phyloP scores from a whole-genome alignment of 2,888 invertebrate species.

The Sylvicola fuscatus region DNA sequence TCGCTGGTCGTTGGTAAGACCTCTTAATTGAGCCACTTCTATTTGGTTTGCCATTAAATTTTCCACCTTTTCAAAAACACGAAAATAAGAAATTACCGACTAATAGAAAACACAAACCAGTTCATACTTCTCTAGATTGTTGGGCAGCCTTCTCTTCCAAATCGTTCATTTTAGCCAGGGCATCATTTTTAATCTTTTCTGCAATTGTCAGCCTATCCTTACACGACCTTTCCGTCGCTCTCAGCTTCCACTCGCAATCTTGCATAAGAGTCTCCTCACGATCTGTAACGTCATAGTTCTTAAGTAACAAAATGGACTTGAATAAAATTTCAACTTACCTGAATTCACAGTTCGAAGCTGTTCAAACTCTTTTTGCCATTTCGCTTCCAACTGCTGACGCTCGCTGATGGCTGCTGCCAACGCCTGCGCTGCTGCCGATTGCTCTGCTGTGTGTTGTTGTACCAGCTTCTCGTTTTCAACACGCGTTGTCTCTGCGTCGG shows the following conservation, averaged over 20 bases:
- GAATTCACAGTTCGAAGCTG: slow-evolving; percentile 37
- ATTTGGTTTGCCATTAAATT: slow-evolving; percentile 32
- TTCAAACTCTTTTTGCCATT: slow-evolving; percentile 42
- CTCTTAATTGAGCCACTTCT: slow-evolving; percentile 33
- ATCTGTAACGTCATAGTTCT: no score
- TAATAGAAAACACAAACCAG: no score
- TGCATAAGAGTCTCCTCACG: slow-evolving; percentile 52
- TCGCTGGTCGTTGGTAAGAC: slow-evolving; percentile 34
- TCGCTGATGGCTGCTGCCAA: slow-evolving; percentile 35
- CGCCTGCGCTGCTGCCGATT: slow-evolving; percentile 30
- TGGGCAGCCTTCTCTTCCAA: slow-evolving; percentile 16
- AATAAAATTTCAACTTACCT: slow-evolving; percentile 12
- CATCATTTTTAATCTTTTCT: slow-evolving; percentile 34
- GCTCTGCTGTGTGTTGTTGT: slow-evolving; percentile 29
- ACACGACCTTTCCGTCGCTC: slow-evolving; percentile 51
- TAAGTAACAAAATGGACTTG: no score
- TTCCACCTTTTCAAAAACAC: slow-evolving; percentile 19
- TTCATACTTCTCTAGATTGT: slow-evolving; percentile 14
- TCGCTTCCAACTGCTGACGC: slow-evolving; percentile 32
- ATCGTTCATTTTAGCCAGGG: slow-evolving; percentile 21
- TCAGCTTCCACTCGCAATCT: slow-evolving; percentile 69
- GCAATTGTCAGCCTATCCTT: slow-evolving; percentile 39
- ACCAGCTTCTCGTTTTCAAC: slow-evolving; percentile 26
- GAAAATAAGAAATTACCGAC: no score
- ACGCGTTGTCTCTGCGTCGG: slow-evolving; percentile 17